phyloP scores from a whole-genome alignment of 2,888 invertebrate genomes.

The Macrosoma leucophasiata region DNA sequence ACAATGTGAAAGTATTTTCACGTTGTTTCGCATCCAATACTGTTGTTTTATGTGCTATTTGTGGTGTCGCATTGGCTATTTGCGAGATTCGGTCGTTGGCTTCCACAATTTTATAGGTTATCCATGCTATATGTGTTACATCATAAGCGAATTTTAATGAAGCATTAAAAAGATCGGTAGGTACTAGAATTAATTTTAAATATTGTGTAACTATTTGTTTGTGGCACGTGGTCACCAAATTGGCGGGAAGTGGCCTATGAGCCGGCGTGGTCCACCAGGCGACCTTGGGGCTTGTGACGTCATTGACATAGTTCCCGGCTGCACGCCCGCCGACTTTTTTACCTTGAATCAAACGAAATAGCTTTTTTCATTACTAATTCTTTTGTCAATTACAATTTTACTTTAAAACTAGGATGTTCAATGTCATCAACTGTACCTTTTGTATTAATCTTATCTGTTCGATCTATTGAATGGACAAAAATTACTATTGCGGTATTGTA shows the following conservation, averaged over 20 bases:
- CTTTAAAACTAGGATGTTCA: slow-evolving; percentile 5
- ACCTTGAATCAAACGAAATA: slow-evolving; percentile 23
- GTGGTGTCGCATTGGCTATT: no score
- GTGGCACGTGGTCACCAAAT: slow-evolving; percentile 30
- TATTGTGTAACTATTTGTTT: neutral
- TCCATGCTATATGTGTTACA: no score
- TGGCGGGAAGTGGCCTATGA: slow-evolving; percentile 54
- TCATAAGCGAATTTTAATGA: no score
- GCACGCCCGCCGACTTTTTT: slow-evolving; percentile 35
- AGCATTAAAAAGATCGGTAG: no score
- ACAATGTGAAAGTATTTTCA: slow-evolving; percentile 56
- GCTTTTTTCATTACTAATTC: no score
- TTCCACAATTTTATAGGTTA: no score
- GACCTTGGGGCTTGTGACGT: slow-evolving; percentile 66
- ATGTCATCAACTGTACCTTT: slow-evolving; percentile 25
- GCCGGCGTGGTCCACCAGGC: slow-evolving; percentile 46
- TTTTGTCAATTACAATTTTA: no score
- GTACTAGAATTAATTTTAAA: neutral
- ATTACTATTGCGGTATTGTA: no score
- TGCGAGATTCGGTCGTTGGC: slow-evolving; percentile 6
- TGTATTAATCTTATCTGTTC: slow-evolving; percentile 28
- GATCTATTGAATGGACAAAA: no score
- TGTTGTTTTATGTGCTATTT: slow-evolving; percentile 18
- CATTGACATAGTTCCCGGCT: slow-evolving; percentile 69
- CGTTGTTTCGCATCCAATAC: slow-evolving; percentile 19